Evolutionary conservation across 2,888 invertebrate genomes (phyloP).

Genomic region (Lissonota sp.): DNA sequence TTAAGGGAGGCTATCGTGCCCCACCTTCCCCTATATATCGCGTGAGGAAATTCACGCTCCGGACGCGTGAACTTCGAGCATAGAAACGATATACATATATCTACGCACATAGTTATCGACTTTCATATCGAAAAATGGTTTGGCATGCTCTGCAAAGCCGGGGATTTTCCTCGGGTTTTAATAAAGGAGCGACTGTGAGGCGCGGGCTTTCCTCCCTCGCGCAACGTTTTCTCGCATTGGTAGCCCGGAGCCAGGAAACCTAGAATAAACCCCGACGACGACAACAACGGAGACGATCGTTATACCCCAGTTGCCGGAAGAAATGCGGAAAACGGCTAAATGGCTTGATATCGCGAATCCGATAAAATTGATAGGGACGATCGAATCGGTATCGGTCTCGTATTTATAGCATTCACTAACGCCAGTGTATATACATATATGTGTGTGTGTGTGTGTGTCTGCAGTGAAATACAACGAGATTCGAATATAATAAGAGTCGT

Average conservation of each 20-base stretch:
- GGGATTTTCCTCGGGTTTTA: slow-evolving; percentile 42
- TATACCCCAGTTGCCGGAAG: slow-evolving; percentile 50
- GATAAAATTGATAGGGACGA: slow-evolving; percentile 65
- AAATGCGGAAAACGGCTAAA: slow-evolving; percentile 62
- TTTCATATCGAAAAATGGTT: slow-evolving; percentile 46
- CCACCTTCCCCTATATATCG: background rate
- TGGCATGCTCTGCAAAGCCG: slow-evolving; percentile 16
- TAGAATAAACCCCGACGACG: slow-evolving; percentile 11
- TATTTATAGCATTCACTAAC: background rate
- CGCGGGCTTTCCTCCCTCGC: background rate
- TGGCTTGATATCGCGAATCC: slow-evolving; percentile 64
- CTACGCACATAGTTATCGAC: background rate
- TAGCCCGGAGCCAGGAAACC: slow-evolving; percentile 16
- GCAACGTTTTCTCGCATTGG: slow-evolving; percentile 24
- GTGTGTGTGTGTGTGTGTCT: slow-evolving; percentile 52
- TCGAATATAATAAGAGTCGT: slow-evolving; percentile 7
- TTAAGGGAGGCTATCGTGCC: too few species aligned
- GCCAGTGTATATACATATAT: background rate
- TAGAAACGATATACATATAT: slow-evolving; percentile 9
- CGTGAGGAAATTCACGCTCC: slow-evolving; percentile 2
- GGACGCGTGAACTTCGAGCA: slow-evolving; percentile 35
- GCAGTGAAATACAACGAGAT: slow-evolving; percentile 17
- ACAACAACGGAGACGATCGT: slow-evolving; percentile 42
- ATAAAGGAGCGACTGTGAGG: slow-evolving; percentile 45
- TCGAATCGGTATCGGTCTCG: slow-evolving; percentile 27